Conservation (phyloP, 2,113 vertebrate genomes). For the Gallinago undulata region DNA sequence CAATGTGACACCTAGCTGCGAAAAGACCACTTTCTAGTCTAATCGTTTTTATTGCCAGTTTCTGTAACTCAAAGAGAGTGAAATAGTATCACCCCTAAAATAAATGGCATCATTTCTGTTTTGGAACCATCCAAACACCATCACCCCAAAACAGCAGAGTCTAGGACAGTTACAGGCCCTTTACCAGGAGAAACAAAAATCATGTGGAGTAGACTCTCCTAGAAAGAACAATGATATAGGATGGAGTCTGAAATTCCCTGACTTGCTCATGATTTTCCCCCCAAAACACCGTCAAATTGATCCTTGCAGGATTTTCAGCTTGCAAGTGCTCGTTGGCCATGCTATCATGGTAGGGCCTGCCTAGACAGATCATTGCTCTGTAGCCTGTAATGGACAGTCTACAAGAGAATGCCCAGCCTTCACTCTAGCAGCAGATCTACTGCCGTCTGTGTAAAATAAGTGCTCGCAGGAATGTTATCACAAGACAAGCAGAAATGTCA, state of each 20-base stretch:
- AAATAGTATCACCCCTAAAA: not conserved
- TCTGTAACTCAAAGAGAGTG: not conserved
- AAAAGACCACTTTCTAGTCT: not conserved
- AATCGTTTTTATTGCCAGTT: not conserved
- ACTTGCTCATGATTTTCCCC: not conserved
- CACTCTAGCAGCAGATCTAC: conserved; percentile 48
- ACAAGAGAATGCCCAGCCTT: conserved; percentile 24
- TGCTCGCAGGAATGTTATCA: conserved; percentile 43
- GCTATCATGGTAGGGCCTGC: not conserved
- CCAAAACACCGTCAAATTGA: not conserved
- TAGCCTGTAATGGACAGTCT: not conserved
- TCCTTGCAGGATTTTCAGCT: not conserved
- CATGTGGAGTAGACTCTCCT: not conserved
- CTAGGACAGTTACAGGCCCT: not conserved
- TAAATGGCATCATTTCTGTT: not conserved
- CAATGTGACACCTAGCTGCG: not conserved
- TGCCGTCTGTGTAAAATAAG: conserved; percentile 70
- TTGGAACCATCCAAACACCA: not conserved
- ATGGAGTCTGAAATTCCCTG: not conserved
- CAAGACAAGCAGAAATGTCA: conserved; percentile 20
- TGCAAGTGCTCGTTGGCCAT: not conserved
- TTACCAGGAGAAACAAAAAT: not conserved
- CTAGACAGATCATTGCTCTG: conserved; percentile 8
- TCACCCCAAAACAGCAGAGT: not conserved
- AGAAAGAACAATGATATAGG: not conserved